Evolutionary conservation across 1,140 invertebrate species (phyloP).

Genomic region (Mactra quadrangularis): DNA sequence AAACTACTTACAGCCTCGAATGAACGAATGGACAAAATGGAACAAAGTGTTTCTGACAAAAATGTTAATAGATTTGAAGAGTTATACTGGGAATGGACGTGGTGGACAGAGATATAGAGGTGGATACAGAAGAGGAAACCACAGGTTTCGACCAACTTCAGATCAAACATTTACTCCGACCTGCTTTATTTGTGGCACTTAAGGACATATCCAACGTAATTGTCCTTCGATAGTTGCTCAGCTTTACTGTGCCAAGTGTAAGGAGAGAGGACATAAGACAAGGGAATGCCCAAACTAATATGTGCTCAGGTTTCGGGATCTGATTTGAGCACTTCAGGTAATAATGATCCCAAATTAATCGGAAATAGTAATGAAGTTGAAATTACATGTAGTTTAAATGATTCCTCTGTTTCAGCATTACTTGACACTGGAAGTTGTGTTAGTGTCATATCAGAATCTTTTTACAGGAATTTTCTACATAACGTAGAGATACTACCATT

Average conservation of each 20-base stretch:
- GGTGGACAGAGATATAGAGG: neutral
- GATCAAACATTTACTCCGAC: neutral
- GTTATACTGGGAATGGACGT: neutral
- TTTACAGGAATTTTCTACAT: neutral
- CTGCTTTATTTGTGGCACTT: too few species aligned
- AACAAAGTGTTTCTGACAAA: neutral
- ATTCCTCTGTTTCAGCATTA: neutral
- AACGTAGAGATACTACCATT: slow-evolving; percentile 12
- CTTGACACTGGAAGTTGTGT: slow-evolving; percentile 27
- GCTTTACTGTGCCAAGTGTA: neutral
- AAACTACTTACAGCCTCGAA: neutral
- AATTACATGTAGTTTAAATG: neutral
- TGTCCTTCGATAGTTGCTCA: too few species aligned
- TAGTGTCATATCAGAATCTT: slow-evolving; percentile 27
- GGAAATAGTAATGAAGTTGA: slow-evolving; percentile 12
- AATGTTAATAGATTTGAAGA: neutral
- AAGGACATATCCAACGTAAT: too few species aligned
- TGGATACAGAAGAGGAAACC: neutral
- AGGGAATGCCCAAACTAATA: neutral
- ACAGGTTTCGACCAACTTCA: neutral
- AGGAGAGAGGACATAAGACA: neutral
- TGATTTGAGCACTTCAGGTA: neutral
- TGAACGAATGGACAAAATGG: neutral
- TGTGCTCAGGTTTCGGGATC: slow-evolving; percentile 6
- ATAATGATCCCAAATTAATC: slow-evolving; percentile 11